Evolutionary conservation across 2,113 vertebrate species (phyloP), one percentile per base, ranked within the genome.

Genomic region (Helogale parvula): DNA sequence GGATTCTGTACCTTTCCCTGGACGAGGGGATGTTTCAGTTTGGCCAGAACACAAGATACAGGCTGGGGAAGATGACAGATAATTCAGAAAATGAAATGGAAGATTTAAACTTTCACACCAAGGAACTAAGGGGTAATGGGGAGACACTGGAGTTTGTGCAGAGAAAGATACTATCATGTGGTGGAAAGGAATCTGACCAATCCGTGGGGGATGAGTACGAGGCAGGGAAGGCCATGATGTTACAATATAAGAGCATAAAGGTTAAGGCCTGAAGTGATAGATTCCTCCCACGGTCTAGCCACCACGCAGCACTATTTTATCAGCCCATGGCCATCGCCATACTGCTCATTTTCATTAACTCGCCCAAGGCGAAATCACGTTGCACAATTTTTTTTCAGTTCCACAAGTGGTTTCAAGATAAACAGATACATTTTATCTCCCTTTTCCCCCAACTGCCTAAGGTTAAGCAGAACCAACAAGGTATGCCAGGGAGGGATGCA

Each of bases 401-500:
- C 88, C 71, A 93, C 91, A 82, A 81, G 89, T 86, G 85, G 77
- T 57, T 95, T 91, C 81, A 88, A 66, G 41, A 41, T 69, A 54
- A 81, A 95, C 23, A 91, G 50, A 16, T 11, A 50, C 45, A 60
- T 47, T 15, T 76, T 38, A 47, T 14, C 35, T 66, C 27, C 25
- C 38, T 93, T 50, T 31, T 81, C 35, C 54, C 54, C 52, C 66
- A 91, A 77, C 31, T 7, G 21, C n/a, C 83, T 23, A 50, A 72
- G 79, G 23, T 65, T 81, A 65, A 87, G 71, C 33, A 47, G 80
- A 60, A 72, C 31, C 81, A 60, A 41, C 47, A 15, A 77, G 72
- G 63, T 79, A 19, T 35, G 50, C 23, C 31, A 8, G 63, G 60
- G 27, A 66, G n/a, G 76, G 52, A 31, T 12, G 50, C 60, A 25